Percentiles rank a stretch among this genome's conserved stretches.
These are phyloP conservation scores for Leptopterna dolabrata DNA, from an alignment of 2,888 invertebrate species.

Conservation along the genomic window DNA sequence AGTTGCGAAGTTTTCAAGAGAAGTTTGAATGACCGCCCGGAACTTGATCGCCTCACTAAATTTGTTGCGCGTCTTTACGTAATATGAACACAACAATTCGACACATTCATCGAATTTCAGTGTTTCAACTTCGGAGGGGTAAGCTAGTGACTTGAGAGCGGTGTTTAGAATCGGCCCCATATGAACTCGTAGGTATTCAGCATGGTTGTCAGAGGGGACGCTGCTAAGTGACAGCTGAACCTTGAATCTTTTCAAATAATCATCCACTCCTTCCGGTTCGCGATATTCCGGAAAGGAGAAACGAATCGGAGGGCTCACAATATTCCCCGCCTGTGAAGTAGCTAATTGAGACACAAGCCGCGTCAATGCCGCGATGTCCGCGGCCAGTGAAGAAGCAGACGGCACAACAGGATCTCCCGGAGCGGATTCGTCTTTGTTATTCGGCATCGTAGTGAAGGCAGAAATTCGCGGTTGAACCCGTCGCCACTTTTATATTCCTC, in stretches of 20 bases:
- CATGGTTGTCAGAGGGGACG: neutral
- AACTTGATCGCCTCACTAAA: constrained; percentile 25
- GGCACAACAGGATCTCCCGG: neutral
- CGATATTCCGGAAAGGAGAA: neutral
- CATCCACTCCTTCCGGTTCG: no score
- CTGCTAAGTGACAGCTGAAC: neutral
- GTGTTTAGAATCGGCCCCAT: constrained; percentile 23
- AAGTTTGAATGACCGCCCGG: neutral
- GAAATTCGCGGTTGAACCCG: neutral
- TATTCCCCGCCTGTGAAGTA: neutral
- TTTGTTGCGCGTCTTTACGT: neutral
- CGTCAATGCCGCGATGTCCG: neutral
- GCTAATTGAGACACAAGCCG: neutral
- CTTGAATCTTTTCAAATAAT: constrained; percentile 3
- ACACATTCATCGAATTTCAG: neutral
- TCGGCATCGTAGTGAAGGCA: neutral
- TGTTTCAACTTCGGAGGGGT: constrained; percentile 1
- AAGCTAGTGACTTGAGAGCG: neutral
- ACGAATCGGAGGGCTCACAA: neutral
- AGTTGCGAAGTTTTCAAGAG: neutral
- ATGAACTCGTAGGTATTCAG: constrained; percentile 20
- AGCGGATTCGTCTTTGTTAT: neutral
- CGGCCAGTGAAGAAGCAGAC: neutral
- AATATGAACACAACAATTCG: neutral
- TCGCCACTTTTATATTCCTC: neutral